Evolutionary conservation across 2,888 invertebrate species (phyloP).

Genomic region (Aporophyla nigra): DNA sequence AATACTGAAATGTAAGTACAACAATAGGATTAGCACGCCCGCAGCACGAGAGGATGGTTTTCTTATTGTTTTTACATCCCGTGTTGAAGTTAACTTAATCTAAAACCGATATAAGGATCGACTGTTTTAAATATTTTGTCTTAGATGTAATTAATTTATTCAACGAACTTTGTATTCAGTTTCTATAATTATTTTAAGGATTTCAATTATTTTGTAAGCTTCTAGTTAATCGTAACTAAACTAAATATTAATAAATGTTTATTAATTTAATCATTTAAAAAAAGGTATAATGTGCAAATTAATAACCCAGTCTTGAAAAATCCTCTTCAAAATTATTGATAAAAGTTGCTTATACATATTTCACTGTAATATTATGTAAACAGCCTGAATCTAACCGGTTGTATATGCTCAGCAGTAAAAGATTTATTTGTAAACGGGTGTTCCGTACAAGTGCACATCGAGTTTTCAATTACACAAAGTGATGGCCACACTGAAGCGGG

Average conservation of each 20-base stretch:
- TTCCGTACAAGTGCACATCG: conserved; percentile 88
- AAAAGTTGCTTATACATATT: background rate
- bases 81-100: conserved; percentile 45
- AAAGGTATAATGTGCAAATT: background rate
- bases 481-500: conserved; percentile 84
- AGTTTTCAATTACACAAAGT: conserved; percentile 91
- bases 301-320: background rate
- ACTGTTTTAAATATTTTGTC: conserved; percentile 17
- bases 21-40: conserved; percentile 61
- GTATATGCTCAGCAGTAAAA: conserved; percentile 74
- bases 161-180: background rate
- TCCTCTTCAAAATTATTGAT: background rate
- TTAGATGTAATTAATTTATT: background rate
- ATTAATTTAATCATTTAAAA: background rate
- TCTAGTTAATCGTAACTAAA: background rate
- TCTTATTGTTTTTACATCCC: conserved; percentile 42
- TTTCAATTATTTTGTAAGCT: too few species aligned
- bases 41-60: conserved; percentile 39
- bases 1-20: conserved; percentile 68
- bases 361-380: conserved; percentile 40
- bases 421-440: conserved; percentile 86
- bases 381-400: conserved; percentile 41
- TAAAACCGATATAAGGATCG: conserved; percentile 31
- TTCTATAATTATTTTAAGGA: background rate
- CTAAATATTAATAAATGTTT: background rate